Conservation (phyloP, 2,797 vertebrate genomes). For the Mycteria americana region DNA sequence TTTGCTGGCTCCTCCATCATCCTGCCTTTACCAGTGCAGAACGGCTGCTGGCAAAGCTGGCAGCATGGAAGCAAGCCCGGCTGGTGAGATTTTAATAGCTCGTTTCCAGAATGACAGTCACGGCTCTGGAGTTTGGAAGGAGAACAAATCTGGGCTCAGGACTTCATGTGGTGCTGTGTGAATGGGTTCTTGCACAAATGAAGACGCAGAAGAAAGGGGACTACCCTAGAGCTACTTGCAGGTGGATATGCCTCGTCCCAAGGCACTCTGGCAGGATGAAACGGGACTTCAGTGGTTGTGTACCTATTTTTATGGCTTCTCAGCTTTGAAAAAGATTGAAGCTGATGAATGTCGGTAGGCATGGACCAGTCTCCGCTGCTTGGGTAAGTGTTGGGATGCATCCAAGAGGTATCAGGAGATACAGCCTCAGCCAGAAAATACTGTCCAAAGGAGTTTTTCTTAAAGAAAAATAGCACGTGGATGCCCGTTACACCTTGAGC, state of each 20-base stretch:
- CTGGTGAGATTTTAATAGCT: background rate
- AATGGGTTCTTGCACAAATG: background rate
- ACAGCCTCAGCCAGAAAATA: background rate
- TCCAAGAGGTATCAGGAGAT: background rate
- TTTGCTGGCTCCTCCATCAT: background rate
- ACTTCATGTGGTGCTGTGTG: accelerated
- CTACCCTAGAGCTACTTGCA: background rate
- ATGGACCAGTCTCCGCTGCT: background rate
- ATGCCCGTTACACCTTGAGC: background rate
- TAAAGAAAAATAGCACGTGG: background rate
- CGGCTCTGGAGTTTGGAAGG: background rate
- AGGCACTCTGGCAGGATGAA: background rate
- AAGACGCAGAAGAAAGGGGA: background rate
- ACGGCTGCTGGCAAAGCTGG: background rate
- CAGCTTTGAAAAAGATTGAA: background rate
- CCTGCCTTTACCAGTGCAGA: background rate
- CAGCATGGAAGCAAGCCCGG: background rate
- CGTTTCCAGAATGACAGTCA: background rate
- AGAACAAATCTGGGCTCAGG: background rate
- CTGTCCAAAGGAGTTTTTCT: background rate
- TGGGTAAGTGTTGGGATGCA: background rate
- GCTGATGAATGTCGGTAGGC: background rate
- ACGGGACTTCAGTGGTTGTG: background rate
- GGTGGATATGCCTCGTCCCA: background rate
- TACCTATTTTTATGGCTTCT: background rate